A percentile compares a stretch with the other conserved stretches of the same genome.
phyloP scores from a whole-genome alignment of 2,113 vertebrate species.

The Columbina picui region DNA sequence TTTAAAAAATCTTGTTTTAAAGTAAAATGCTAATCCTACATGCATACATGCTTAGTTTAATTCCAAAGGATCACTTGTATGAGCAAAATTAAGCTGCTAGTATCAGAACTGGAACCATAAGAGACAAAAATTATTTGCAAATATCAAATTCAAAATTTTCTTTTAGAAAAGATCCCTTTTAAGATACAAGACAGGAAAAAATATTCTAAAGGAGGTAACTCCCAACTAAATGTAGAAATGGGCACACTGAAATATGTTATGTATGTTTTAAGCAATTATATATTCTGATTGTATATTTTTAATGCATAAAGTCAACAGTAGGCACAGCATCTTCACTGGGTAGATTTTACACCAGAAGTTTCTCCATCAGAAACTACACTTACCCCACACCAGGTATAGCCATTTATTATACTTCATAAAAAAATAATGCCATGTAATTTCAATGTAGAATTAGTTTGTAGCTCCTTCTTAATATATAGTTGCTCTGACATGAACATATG shows the following conservation, averaged over 20 bases:
- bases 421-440: background rate
- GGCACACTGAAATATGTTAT: background rate
- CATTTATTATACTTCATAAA: background rate
- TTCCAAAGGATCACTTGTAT: background rate
- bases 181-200: background rate
- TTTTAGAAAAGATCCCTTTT: background rate
- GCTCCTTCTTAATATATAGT: background rate
- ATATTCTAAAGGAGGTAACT: background rate
- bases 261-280: background rate
- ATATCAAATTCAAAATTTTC: background rate
- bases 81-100: background rate
- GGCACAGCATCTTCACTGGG: rapidly evolving
- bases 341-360: background rate
- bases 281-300: background rate
- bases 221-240: background rate
- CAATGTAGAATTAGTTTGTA: background rate
- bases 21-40: background rate
- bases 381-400: background rate
- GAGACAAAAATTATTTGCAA: background rate
- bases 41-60: background rate
- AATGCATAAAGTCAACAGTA: background rate
- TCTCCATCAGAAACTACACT: background rate
- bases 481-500: background rate
- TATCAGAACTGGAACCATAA: background rate
- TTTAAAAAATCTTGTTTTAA: background rate